Conservation (phyloP, 2,113 vertebrate genomes). For the Pleuronectes platessa region DNA sequence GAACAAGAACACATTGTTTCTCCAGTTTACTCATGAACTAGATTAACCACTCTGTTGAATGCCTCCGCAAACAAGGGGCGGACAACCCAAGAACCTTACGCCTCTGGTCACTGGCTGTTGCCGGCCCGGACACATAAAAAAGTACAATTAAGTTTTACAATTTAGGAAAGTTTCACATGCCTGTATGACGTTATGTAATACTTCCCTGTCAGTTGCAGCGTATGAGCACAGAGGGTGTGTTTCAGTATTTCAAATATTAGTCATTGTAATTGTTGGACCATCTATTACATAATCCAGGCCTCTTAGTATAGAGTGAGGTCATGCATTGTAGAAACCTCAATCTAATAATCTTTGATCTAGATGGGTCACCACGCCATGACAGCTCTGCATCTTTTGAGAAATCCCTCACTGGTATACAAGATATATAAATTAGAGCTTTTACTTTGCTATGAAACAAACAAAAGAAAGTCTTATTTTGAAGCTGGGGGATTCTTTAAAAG, state of each 20-base stretch:
- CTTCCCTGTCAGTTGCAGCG: background rate
- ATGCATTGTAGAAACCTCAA: conserved; percentile 17
- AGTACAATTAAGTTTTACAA: no score
- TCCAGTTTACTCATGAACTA: no score
- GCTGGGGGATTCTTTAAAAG: conserved; percentile 11
- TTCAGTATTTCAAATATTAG: conserved; percentile 9
- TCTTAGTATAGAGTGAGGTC: background rate
- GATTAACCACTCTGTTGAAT: no score
- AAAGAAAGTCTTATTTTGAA: no score
- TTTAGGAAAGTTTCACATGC: background rate
- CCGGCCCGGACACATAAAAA: no score
- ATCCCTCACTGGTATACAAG: conserved; percentile 1
- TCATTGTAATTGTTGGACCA: background rate
- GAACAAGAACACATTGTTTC: no score
- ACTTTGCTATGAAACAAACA: background rate
- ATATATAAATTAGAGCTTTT: conserved; percentile 14
- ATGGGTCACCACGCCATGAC: conserved; percentile 36
- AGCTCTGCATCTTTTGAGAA: conserved; percentile 34
- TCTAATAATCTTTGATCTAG: conserved; percentile 40
- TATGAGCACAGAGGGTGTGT: conserved; percentile 17
- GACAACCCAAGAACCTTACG: no score
- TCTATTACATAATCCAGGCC: conserved; percentile 27
- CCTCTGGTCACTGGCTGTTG: no score
- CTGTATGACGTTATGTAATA: conserved; percentile 35
- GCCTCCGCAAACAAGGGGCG: no score